Percentiles rank a stretch among this genome's conserved stretches.
Evolutionary conservation across 2,888 invertebrate species (phyloP).

Genomic region (Griposia aprilina): DNA sequence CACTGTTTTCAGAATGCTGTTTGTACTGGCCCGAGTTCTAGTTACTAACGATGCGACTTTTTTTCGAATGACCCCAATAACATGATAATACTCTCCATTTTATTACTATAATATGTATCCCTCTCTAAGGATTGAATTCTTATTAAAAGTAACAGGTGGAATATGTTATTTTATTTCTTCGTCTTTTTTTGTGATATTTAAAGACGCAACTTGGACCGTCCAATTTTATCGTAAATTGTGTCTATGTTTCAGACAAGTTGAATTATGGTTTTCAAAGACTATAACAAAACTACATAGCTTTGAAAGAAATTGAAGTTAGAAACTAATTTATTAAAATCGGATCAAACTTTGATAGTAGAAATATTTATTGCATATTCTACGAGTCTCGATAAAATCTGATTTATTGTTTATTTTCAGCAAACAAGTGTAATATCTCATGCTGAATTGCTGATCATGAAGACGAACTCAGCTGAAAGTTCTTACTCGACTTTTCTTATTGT

Average conservation of each 20-base stretch:
- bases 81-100: constrained; percentile 48
- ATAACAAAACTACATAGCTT: background rate
- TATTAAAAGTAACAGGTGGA: constrained; percentile 31
- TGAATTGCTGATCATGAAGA: constrained; percentile 11
- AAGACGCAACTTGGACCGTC: background rate
- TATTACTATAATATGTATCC: constrained; percentile 54
- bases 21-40: no score
- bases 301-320: constrained; percentile 20
- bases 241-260: background rate
- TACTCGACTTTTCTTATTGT: background rate
- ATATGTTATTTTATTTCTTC: constrained; percentile 8
- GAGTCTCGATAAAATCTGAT: constrained; percentile 34
- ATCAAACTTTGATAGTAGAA: constrained; percentile 7
- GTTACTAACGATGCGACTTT: no score
- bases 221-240: background rate
- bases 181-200: background rate
- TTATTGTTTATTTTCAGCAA: constrained; percentile 35
- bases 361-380: constrained; percentile 22
- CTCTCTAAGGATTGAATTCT: constrained; percentile 36
- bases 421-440: constrained; percentile 13
- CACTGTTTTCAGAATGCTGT: no score
- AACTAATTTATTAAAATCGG: constrained; percentile 15
- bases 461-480: constrained; percentile 19
- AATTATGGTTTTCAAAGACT: constrained; percentile 1
- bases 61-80: no score